phyloP scores from a whole-genome alignment of 1,140 invertebrate species.

The Bombyx mandarina region DNA sequence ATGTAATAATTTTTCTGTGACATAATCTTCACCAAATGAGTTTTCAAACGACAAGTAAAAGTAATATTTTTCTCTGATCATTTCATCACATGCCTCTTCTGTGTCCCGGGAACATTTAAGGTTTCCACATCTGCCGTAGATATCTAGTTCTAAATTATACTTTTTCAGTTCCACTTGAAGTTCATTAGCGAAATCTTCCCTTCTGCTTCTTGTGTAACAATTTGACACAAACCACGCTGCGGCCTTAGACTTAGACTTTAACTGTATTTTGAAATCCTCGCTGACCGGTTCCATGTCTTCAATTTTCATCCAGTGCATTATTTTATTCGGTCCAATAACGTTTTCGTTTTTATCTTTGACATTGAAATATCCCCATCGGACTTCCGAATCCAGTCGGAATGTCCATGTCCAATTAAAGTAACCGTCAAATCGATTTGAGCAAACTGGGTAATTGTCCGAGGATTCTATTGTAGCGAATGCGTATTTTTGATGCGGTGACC shows the following conservation, averaged over 20 bases:
- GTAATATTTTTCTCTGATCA: constrained; percentile 71
- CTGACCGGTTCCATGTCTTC: constrained; percentile 48
- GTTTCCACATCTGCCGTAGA: constrained; percentile 78
- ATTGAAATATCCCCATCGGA: constrained; percentile 70
- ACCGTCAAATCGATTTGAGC: constrained; percentile 41
- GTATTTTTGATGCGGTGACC: constrained; percentile 46
- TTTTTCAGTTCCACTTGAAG: constrained; percentile 70
- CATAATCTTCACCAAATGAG: constrained; percentile 74
- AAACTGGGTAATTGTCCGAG: constrained; percentile 46
- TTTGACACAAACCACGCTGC: constrained; percentile 79
- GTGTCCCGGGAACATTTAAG: constrained; percentile 37
- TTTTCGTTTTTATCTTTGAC: constrained; percentile 39
- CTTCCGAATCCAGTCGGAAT: constrained; percentile 76
- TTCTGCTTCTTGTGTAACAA: constrained; percentile 70
- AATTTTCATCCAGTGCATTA: constrained; percentile 45
- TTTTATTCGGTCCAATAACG: constrained; percentile 42
- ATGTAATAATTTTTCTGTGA: constrained; percentile 76
- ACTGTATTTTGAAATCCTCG: constrained; percentile 34
- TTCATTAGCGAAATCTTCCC: constrained; percentile 72
- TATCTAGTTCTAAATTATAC: constrained; percentile 69
- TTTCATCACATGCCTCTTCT: constrained; percentile 51
- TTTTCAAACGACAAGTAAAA: constrained; percentile 84
- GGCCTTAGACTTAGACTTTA: constrained; percentile 62
- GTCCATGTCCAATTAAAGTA: constrained; percentile 78
- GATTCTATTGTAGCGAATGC: constrained; percentile 54